phyloP scores from a whole-genome alignment of 35 echinoderm and acorn worm species.

The Eucidaris tribuloides region DNA sequence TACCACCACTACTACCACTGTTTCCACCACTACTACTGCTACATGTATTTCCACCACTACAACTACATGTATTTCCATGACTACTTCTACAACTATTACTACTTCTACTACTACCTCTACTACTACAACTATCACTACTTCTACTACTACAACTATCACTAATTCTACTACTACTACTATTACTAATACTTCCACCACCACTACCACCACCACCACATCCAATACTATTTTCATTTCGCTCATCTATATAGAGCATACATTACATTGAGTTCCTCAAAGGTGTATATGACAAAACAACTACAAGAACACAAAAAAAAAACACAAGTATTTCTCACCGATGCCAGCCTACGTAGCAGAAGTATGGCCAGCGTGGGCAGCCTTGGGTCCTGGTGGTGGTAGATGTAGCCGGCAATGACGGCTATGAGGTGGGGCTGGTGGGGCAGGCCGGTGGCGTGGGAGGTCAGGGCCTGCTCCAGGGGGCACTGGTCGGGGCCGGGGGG shows the following conservation, averaged over 20 bases:
- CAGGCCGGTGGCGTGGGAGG: slow-evolving; percentile 79
- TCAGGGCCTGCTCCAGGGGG: slow-evolving; percentile 76
- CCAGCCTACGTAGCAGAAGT: slow-evolving; percentile 74
- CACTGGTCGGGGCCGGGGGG: slow-evolving; percentile 49
- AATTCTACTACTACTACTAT: no score
- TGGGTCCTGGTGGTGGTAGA: slow-evolving; percentile 88
- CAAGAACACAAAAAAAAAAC: background rate
- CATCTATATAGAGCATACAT: no score
- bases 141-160: background rate
- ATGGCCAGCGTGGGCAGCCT: slow-evolving; percentile 81
- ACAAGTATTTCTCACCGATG: slow-evolving; percentile 51
- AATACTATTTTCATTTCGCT: background rate
- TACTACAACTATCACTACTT: background rate
- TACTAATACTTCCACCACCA: background rate
- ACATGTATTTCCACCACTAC: no score
- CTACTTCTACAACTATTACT: no score
- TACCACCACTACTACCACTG: no score
- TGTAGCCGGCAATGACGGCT: slow-evolving; percentile 81
- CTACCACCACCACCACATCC: background rate
- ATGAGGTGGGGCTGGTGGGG: slow-evolving; percentile 90
- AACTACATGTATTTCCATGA: no score
- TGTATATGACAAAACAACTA: no score
- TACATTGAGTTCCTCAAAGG: no score
- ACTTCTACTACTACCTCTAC: no score
- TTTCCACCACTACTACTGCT: no score